Conservation (phyloP, 2,888 invertebrate genomes). For the Archaeoteleia sp. region DNA sequence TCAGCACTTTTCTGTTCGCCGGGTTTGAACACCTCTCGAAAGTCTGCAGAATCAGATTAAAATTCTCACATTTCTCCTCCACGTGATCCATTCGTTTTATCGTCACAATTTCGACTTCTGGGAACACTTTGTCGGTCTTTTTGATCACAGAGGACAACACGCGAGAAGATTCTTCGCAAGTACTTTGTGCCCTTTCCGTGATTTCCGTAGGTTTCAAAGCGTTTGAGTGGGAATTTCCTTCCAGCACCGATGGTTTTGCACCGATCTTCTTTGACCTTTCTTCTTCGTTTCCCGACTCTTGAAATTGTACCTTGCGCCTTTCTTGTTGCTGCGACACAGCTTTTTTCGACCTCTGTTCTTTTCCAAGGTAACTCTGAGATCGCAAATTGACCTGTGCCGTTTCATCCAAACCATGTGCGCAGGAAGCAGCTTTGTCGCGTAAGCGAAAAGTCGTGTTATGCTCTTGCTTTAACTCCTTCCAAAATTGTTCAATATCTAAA, state of each 20-base stretch:
- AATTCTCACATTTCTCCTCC: conserved; percentile 32
- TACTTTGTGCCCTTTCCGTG: conserved; percentile 4
- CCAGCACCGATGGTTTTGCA: not conserved
- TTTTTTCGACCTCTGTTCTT: conserved; percentile 66
- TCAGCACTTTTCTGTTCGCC: conserved; percentile 22
- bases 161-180: not conserved
- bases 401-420: conserved; percentile 84
- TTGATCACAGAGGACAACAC: conserved; percentile 22
- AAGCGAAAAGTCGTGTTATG: conserved; percentile 79
- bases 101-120: conserved; percentile 40
- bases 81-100: conserved; percentile 34
- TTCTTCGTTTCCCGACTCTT: conserved; percentile 52
- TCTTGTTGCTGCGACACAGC: conserved; percentile 39
- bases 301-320: conserved; percentile 64
- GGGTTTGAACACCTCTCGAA: conserved; percentile 39
- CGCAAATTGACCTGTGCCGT: conserved; percentile 76
- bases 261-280: conserved; percentile 21
- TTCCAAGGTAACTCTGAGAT: conserved; percentile 81
- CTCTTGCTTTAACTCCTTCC: conserved; percentile 82
- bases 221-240: not conserved
- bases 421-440: conserved; percentile 86
- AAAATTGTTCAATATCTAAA: conserved; percentile 82
- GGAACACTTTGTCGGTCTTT: conserved; percentile 36
- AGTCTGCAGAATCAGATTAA: conserved; percentile 32
- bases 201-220: conserved; percentile 4